A percentile compares a stretch with the other conserved stretches of the same genome.
Evolutionary conservation across 2,797 vertebrate genomes (phyloP).

Genomic region (Sebastes miniatus): DNA sequence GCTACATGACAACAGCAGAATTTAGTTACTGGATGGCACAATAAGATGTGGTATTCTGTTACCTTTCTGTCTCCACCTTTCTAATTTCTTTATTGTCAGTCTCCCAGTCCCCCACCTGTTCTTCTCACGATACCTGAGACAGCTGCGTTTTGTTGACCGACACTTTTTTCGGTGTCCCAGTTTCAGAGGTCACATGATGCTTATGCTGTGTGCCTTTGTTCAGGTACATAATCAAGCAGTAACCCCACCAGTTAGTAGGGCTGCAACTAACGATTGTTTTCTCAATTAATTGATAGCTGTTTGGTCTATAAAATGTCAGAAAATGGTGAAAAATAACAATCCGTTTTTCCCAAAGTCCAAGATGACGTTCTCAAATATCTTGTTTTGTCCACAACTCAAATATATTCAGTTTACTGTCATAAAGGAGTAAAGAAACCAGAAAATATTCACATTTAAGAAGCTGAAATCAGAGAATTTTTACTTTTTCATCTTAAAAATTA

Average conservation of each 20-base stretch:
- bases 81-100: not conserved
- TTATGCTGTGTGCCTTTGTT: not conserved
- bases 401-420: no score
- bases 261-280: no score
- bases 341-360: fast-evolving
- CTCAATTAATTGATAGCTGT: no score
- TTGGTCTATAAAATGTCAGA: no score
- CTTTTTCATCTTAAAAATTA: no score
- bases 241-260: not conserved
- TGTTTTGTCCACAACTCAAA: no score
- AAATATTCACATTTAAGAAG: no score
- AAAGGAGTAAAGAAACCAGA: no score
- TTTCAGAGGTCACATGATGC: slow-evolving; percentile 34
- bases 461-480: no score
- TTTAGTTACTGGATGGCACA: not conserved
- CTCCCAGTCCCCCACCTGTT: slow-evolving; percentile 17
- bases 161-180: slow-evolving; percentile 16
- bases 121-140: slow-evolving; percentile 59
- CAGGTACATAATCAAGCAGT: not conserved
- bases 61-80: slow-evolving; percentile 10
- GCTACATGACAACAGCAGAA: not conserved
- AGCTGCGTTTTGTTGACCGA: not conserved
- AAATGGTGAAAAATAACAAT: no score
- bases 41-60: slow-evolving; percentile 21
- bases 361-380: no score